Base-by-base conservation (phyloP, 2,113 vertebrate species). In the Oostethus manadensis region DNA sequence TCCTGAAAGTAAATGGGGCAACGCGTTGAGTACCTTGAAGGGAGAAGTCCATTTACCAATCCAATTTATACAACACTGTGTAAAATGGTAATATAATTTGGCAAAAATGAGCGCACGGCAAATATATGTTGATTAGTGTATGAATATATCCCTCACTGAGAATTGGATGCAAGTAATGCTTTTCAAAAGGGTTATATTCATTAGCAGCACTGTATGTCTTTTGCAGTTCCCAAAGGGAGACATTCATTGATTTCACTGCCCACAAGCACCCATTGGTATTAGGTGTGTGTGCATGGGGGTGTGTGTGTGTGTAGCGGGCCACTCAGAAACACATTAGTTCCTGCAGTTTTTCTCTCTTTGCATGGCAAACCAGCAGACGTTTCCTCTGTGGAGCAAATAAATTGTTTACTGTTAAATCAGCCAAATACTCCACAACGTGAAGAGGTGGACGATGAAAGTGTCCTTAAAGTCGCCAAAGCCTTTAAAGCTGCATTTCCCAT, bases 341-440 rank as follows among this genome's bases (percentile, higher is more conserved):
- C 60, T 68, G 45, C 42, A 29, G 50, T 8, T 68, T 59, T 51
- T 63, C 17, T 50, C 9, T 57, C 17, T 47, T 17, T 29, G 50
- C n/a, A 51, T 59, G 44, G 64, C 13, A 64, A 53, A 58, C 56
- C n/a, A 58, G 44, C 35, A 73, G 20, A 56, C 38, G 56, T 64
- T 51, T 61, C 53, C 40, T 38, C 29, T 40, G 45, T 33, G 38
- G 45, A 23, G 44, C 55, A 56, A 59, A 60, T 60, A 60, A 44
- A 56, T 58, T 5, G 16, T 57, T 71, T 29, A 23, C 17, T 47
- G 43, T 61, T 62, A 22, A 48, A 56, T 67, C 58, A 50, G 8
- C 35, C 10, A 11, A 61, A 54, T 64, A 42, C 43, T 60, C 61
- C 40, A 21, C 40, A 47, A 11, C 62, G 56, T 16, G 13, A 15